These are phyloP conservation scores for Pristionchus maxplancki DNA, from an alignment of 2,888 invertebrate species.

Conservation along the genomic window DNA sequence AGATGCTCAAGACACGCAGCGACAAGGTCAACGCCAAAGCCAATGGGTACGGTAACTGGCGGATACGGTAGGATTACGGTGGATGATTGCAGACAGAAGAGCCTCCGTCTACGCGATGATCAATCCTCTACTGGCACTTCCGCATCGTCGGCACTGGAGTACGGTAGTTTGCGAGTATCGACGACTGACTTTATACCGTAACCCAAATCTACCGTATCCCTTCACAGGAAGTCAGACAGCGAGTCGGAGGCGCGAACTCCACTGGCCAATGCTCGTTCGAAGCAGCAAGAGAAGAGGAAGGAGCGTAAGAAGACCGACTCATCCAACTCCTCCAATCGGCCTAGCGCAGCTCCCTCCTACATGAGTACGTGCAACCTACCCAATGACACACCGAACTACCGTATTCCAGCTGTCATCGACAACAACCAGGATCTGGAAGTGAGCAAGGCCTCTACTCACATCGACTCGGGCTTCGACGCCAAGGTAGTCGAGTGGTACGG, in stretches of 20 bases:
- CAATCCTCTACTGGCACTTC: neutral
- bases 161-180: neutral
- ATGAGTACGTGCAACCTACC: neutral
- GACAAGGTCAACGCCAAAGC: neutral
- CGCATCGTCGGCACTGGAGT: neutral
- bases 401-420: neutral
- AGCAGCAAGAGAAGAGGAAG: neutral
- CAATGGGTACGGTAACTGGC: neutral
- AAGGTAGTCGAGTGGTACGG: neutral
- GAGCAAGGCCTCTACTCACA: neutral
- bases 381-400: neutral
- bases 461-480: slow-evolving; percentile 24
- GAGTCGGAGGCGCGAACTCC: neutral
- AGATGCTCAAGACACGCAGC: neutral
- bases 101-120: neutral
- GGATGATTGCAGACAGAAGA: neutral
- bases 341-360: neutral
- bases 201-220: neutral
- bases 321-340: neutral
- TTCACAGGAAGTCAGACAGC: neutral
- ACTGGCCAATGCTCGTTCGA: neutral
- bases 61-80: neutral
- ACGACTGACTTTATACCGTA: neutral
- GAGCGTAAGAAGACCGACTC: neutral
- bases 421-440: neutral